Conservation (phyloP, 2,888 invertebrate genomes). For the Folsomia manolachei region DNA sequence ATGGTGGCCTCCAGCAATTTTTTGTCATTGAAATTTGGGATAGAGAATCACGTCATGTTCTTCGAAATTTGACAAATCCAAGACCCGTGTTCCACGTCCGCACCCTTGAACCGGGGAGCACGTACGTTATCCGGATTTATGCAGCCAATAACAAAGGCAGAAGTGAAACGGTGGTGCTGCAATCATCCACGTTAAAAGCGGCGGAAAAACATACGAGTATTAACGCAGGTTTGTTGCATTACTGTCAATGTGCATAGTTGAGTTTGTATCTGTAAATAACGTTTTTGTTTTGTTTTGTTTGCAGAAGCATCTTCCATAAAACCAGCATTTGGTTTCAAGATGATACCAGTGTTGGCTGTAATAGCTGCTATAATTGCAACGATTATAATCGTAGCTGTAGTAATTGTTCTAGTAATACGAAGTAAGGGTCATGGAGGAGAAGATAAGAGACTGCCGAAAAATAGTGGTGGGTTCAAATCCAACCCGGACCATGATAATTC, state of each 20-base stretch:
- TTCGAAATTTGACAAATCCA: slow-evolving; percentile 55
- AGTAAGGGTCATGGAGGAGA: slow-evolving; percentile 54
- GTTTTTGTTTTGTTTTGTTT: slow-evolving; percentile 14
- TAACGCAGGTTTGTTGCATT: slow-evolving; percentile 49
- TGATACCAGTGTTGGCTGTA: slow-evolving; percentile 59
- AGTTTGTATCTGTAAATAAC: neutral
- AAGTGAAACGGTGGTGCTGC: slow-evolving; percentile 59
- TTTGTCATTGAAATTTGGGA: slow-evolving; percentile 64
- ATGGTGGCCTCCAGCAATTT: slow-evolving; percentile 71
- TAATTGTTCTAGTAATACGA: slow-evolving; percentile 59
- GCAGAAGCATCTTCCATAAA: slow-evolving; percentile 43
- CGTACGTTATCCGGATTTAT: slow-evolving; percentile 67
- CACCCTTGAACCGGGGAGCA: slow-evolving; percentile 66
- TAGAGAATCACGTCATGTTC: slow-evolving; percentile 50
- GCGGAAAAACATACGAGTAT: slow-evolving; percentile 71
- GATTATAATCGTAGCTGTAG: slow-evolving; percentile 58
- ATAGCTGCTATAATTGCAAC: slow-evolving; percentile 60
- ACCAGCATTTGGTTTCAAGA: slow-evolving; percentile 57
- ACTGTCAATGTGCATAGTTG: neutral
- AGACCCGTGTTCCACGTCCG: slow-evolving; percentile 66
- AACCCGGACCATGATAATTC: slow-evolving; percentile 52
- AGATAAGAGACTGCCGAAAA: slow-evolving; percentile 48
- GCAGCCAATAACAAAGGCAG: slow-evolving; percentile 71
- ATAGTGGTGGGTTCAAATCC: slow-evolving; percentile 36
- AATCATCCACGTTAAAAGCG: slow-evolving; percentile 56